phyloP scores from a whole-genome alignment of 2,113 vertebrate genomes.

The Phyllopteryx taeniolatus region DNA sequence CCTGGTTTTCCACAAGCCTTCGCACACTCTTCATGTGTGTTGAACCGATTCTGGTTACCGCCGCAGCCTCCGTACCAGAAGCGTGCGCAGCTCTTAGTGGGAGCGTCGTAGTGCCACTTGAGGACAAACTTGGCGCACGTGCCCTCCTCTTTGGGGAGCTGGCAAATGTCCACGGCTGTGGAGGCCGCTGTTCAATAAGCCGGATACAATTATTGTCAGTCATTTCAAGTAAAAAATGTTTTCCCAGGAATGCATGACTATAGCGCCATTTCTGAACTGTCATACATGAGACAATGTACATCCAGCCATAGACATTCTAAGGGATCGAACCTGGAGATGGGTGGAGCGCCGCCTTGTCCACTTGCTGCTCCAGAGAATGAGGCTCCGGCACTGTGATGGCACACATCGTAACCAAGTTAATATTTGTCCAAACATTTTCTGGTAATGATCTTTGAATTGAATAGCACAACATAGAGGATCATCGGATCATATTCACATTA shows the following conservation, averaged over 20 bases:
- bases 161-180: conserved; percentile 73
- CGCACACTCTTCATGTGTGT: conserved; percentile 83
- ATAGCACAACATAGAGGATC: no score
- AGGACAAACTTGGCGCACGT: conserved; percentile 80
- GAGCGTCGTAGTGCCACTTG: conserved; percentile 82
- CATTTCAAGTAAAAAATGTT: neutral
- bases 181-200: conserved; percentile 25
- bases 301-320: neutral
- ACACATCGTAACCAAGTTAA: neutral
- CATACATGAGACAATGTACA: neutral
- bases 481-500: no score
- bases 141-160: conserved; percentile 79
- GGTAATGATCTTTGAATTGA: no score
- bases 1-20: conserved; percentile 79
- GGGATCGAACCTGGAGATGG: conserved; percentile 57
- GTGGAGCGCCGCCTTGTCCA: conserved; percentile 43
- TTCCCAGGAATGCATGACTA: neutral
- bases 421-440: no score
- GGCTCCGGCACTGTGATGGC: conserved; percentile 52
- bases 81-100: conserved; percentile 77
- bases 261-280: no score
- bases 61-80: conserved; percentile 95
- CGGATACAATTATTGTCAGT: neutral
- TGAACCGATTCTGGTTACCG: conserved; percentile 89
- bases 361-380: conserved; percentile 33